Conservation (phyloP, 2,797 vertebrate species). For the Ceyx erithaca region DNA sequence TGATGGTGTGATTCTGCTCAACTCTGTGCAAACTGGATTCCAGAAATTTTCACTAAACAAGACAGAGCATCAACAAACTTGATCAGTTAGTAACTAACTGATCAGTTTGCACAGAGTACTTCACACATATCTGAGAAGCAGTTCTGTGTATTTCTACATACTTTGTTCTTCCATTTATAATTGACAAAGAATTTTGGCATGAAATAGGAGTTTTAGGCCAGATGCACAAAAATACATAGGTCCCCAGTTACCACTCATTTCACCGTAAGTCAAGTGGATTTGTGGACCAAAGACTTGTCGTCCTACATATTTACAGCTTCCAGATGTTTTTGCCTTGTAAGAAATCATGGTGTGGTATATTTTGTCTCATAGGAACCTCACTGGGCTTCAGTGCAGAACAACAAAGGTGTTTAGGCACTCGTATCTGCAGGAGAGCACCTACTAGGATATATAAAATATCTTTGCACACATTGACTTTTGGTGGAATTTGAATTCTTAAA, state of each 20-base stretch:
- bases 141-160: not conserved
- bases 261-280: not conserved
- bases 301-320: conserved; percentile 16
- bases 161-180: not conserved
- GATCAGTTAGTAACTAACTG: not conserved
- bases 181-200: not conserved
- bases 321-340: conserved; percentile 9
- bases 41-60: not conserved
- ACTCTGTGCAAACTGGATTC: not conserved
- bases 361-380: not conserved
- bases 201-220: not conserved
- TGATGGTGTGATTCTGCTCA: not conserved
- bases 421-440: not conserved
- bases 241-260: not conserved
- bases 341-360: not conserved
- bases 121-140: not conserved
- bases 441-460: not conserved
- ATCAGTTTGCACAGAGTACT: not conserved
- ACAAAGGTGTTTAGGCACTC: not conserved
- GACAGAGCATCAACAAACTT: not conserved
- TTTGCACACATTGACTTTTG: not conserved
- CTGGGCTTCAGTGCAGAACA: not conserved
- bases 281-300: not conserved
- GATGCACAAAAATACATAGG: not conserved
- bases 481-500: not conserved